phyloP scores from a whole-genome alignment of 1,140 invertebrate genomes.

The Coelopa frigida region DNA sequence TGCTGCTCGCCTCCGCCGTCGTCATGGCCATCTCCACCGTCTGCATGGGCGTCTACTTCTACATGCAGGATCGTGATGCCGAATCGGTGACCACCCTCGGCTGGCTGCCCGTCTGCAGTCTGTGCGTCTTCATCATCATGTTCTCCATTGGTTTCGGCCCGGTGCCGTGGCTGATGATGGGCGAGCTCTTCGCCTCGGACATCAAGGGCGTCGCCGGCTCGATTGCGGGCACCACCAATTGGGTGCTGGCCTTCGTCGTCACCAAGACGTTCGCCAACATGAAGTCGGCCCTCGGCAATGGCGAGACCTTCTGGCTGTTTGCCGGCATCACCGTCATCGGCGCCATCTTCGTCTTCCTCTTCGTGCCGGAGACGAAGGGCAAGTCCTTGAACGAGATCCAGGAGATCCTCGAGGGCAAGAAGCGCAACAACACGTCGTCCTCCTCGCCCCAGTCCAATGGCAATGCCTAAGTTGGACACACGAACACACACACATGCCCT shows the following conservation, averaged over 20 bases:
- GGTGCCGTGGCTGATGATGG: constrained; percentile 73
- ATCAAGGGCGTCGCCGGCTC: constrained; percentile 69
- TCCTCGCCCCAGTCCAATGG: constrained; percentile 1
- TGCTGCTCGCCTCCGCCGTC: constrained; percentile 57
- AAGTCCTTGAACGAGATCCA: constrained; percentile 80
- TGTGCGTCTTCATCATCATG: constrained; percentile 69
- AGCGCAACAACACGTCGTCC: background rate
- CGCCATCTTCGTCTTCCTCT: constrained; percentile 64
- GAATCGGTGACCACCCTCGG: constrained; percentile 49
- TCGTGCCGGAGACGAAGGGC: constrained; percentile 86
- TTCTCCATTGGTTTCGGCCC: constrained; percentile 73
- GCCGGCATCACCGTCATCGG: constrained; percentile 62
- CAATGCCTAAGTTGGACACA: too few relatives aligned
- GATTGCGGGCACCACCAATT: constrained; percentile 67
- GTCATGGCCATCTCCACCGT: constrained; percentile 57
- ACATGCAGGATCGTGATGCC: constrained; percentile 48
- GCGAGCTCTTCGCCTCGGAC: constrained; percentile 64
- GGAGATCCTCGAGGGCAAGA: constrained; percentile 49
- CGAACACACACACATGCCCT: too few relatives aligned
- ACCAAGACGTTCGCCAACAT: constrained; percentile 69
- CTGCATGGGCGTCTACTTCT: constrained; percentile 58
- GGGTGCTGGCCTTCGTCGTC: constrained; percentile 72
- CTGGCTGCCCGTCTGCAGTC: constrained; percentile 63
- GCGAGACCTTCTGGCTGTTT: constrained; percentile 74
- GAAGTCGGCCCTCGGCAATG: constrained; percentile 49